Conservation (phyloP, 2,888 invertebrate genomes). For the Leistus spinibarbis region DNA sequence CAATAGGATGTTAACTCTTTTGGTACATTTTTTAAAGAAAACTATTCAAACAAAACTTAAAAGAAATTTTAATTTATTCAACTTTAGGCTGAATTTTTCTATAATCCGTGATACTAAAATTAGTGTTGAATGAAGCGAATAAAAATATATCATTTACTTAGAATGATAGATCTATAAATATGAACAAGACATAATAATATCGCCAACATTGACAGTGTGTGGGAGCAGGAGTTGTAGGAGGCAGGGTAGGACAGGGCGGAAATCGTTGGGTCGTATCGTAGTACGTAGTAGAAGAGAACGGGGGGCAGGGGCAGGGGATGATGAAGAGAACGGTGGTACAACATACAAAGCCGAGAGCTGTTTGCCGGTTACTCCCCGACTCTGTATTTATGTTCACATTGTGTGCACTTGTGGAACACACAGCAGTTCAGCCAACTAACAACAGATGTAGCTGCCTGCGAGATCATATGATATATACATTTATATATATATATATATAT, state of each 20-base stretch:
- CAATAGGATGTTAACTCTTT: too few species aligned
- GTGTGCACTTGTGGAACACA: conserved; percentile 38
- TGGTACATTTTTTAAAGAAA: too few species aligned
- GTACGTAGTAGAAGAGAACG: not conserved
- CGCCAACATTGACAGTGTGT: too few species aligned
- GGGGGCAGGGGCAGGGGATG: not conserved
- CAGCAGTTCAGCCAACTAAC: conserved; percentile 26
- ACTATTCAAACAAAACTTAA: too few species aligned
- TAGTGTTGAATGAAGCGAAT: too few species aligned
- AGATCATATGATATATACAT: conserved; percentile 21
- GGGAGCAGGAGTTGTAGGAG: too few species aligned
- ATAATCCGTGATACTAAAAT: too few species aligned
- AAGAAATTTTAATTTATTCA: too few species aligned
- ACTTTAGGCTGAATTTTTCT: too few species aligned
- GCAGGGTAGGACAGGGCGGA: not conserved
- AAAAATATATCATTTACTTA: too few species aligned
- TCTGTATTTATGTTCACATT: conserved; percentile 40
- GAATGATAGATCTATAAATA: too few species aligned
- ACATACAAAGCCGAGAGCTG: conserved; percentile 27
- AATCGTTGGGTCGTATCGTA: not conserved
- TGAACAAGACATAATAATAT: too few species aligned
- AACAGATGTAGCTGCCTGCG: conserved; percentile 33
- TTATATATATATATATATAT: conserved; percentile 2
- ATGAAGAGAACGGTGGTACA: not conserved
- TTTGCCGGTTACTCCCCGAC: conserved; percentile 24